Evolutionary conservation across 2,113 vertebrate species (phyloP).

Genomic region (Sapayoa aenigma): DNA sequence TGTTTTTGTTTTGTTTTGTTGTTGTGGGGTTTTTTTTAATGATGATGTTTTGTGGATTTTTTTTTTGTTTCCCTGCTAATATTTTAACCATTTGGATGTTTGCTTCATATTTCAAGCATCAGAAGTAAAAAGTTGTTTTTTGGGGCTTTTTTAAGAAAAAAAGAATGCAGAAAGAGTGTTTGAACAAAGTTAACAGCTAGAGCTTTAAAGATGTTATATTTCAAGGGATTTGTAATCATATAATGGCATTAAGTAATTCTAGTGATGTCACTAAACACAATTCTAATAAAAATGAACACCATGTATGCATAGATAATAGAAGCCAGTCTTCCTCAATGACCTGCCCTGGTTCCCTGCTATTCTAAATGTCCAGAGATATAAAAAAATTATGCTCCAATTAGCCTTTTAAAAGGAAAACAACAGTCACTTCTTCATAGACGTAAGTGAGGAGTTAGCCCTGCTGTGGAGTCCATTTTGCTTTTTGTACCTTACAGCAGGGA

Average conservation of each 20-base stretch:
- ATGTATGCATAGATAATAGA: not conserved
- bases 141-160: not conserved
- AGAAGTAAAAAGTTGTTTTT: not conserved
- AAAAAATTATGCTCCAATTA: not conserved
- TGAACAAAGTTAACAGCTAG: not conserved
- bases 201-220: not conserved
- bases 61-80: not conserved
- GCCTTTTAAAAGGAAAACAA: slow-evolving; percentile 10
- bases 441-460: not conserved
- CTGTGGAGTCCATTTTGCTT: not conserved
- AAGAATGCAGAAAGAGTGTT: not conserved
- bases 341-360: not conserved
- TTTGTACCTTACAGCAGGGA: not conserved
- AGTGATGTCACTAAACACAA: not conserved
- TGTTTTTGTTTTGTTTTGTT: no score
- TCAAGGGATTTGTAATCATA: not conserved
- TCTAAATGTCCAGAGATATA: not conserved
- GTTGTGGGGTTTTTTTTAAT: not conserved
- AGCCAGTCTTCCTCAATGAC: not conserved
- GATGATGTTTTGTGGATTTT: not conserved
- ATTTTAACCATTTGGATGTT: not conserved
- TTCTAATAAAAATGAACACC: not conserved
- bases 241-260: not conserved
- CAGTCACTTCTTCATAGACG: not conserved
- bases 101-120: not conserved